Base-by-base conservation (phyloP, 1,140 invertebrate genomes). In the Triops cancriformis region DNA sequence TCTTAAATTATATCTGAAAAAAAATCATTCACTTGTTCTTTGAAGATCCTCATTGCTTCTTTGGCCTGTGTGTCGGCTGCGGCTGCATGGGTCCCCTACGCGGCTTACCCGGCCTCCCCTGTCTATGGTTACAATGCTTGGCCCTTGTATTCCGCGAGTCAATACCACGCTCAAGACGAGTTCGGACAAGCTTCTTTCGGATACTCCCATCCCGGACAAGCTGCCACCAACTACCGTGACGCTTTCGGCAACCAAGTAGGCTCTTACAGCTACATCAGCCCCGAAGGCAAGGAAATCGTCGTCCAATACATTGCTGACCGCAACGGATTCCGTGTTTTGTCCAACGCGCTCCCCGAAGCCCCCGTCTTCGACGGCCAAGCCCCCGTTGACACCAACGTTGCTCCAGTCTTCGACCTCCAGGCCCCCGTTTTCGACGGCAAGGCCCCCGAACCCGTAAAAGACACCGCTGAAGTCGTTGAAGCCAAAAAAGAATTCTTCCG, bases 251-350 rank as follows among this genome's bases (percentile, higher is more conserved):
- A 82, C 64, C 84, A 85, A 7, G 78, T 80, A 12, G 85, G 85
- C 76, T 79, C 81, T 41, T 86, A 85, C 79, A 82, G 82, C 73
- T 86, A 86, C 81, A 81, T 83, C 14, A 82, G 82, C 79, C 80
- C 84, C 5, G 81, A 83, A 42, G 85, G 83, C 18, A 81, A 84
- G 37, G 79, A 82, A 77, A 80, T 83, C 64, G 73, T 79, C 26
- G 84, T 85, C 73, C 81, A 84, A 72, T 84, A 85, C 80, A 81
- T 84, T 51, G 84, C 85, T 28, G 84, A 77, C 51, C 42, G 76
- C 41, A 72, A 77, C 51, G 79, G 79, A 10, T 81, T 79, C 80
- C 79, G 81, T n/a, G 80, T 81, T 14, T 78, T 80, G 18, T 81
- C 81, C 73, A 81, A 81, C 78, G 79, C 80, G 43, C 80, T 81